phyloP scores from a whole-genome alignment of 1,140 invertebrate species.

The Limonius californicus region DNA sequence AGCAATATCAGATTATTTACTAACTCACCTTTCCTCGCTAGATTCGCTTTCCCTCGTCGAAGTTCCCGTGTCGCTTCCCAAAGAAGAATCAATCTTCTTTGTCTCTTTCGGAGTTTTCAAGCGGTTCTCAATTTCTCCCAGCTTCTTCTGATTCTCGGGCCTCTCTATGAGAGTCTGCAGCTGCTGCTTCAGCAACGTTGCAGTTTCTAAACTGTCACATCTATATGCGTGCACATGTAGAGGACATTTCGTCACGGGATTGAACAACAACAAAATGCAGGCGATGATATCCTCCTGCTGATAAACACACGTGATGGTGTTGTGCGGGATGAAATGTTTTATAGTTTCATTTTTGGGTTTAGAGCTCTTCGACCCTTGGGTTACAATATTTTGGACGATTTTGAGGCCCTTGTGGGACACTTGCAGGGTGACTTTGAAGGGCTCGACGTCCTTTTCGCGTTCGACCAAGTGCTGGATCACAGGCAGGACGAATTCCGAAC shows the following conservation, averaged over 20 bases:
- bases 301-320: slow-evolving; percentile 83
- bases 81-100: slow-evolving; percentile 62
- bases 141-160: slow-evolving; percentile 83
- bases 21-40: slow-evolving; percentile 60
- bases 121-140: slow-evolving; percentile 70
- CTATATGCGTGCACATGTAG: slow-evolving; percentile 93
- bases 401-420: slow-evolving; percentile 91
- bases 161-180: slow-evolving; percentile 76
- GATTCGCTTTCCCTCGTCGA: slow-evolving; percentile 73
- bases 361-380: slow-evolving; percentile 53
- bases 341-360: slow-evolving; percentile 66
- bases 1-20: no score
- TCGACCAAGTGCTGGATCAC: slow-evolving; percentile 81
- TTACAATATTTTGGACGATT: slow-evolving; percentile 77
- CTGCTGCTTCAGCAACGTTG: slow-evolving; percentile 76
- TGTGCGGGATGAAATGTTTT: slow-evolving; percentile 93
- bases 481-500: slow-evolving; percentile 73
- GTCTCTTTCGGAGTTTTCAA: slow-evolving; percentile 45
- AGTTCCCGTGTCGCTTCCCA: slow-evolving; percentile 68
- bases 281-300: slow-evolving; percentile 87
- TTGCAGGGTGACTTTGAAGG: slow-evolving; percentile 84
- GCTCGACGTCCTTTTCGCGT: slow-evolving; percentile 79
- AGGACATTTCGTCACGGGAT: slow-evolving; percentile 81
- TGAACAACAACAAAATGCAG: slow-evolving; percentile 83
- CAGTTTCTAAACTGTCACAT: slow-evolving; percentile 92